A percentile compares a stretch with the other conserved stretches of the same genome.
Evolutionary conservation across 2,113 vertebrate species (phyloP).

Genomic region (Neoarius graeffei): DNA sequence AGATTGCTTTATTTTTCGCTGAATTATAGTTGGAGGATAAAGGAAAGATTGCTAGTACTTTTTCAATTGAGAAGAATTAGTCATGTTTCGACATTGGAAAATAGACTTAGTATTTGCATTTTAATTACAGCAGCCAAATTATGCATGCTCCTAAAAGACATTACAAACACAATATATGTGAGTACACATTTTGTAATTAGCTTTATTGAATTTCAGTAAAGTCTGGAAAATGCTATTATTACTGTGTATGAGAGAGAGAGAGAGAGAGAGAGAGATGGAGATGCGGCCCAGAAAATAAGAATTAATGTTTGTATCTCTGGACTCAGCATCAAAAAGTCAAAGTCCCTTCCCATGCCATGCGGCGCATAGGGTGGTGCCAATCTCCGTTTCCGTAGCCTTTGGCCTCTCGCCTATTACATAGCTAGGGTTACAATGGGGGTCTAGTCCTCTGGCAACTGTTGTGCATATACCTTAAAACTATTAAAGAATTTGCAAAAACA

Average conservation of each 20-base stretch:
- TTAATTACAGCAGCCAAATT: background rate
- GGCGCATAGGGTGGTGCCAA: no score
- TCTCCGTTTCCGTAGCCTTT: no score
- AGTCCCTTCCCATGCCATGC: no score
- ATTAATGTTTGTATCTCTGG: background rate
- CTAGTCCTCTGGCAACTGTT: background rate
- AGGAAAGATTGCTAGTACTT: background rate
- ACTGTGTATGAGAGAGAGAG: background rate
- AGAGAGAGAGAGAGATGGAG: background rate
- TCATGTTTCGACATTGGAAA: background rate
- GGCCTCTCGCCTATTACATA: no score
- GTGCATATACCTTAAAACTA: background rate
- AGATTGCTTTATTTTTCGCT: background rate
- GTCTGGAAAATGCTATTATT: background rate
- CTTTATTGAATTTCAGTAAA: background rate
- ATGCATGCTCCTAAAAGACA: background rate
- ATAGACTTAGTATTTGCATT: no score
- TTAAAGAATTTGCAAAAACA: constrained; percentile 39
- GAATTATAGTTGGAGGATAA: background rate
- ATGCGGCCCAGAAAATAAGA: background rate
- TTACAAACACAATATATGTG: background rate
- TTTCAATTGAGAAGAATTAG: background rate
- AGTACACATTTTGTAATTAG: background rate
- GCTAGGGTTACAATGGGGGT: no score
- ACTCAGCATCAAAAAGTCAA: background rate